Percentiles rank a stretch among this genome's conserved stretches.
These are phyloP conservation scores for Conops quadrifasciatus DNA, from an alignment of 2,888 invertebrate genomes.

Conservation along the genomic window DNA sequence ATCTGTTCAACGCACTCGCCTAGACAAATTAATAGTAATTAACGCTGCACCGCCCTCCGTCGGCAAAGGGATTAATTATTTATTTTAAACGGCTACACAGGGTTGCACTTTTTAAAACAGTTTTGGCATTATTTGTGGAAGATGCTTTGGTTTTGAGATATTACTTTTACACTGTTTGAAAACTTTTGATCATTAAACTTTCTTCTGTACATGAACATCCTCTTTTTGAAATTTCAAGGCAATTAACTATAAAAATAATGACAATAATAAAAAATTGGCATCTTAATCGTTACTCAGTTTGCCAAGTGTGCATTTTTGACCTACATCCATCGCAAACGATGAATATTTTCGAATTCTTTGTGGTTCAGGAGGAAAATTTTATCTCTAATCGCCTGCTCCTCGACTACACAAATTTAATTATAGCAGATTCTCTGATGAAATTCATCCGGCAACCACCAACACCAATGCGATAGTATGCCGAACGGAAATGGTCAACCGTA, in stretches of 20 bases:
- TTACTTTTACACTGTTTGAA: no score
- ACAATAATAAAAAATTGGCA: no score
- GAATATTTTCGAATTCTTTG: no score
- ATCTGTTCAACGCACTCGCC: constrained; percentile 45
- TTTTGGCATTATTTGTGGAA: background rate
- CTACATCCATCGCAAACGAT: no score
- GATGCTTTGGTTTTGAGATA: no score
- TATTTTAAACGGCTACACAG: background rate
- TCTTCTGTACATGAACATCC: no score
- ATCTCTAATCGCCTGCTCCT: background rate
- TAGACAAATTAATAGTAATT: constrained; percentile 45
- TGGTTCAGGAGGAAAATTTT: no score
- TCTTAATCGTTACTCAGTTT: no score
- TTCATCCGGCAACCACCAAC: background rate
- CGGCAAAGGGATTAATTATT: constrained; percentile 19
- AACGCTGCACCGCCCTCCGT: constrained; percentile 21
- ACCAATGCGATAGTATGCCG: background rate
- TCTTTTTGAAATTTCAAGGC: no score
- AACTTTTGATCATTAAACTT: no score
- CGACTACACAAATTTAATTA: background rate
- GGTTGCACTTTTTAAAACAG: background rate
- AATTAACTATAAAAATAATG: no score
- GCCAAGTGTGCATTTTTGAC: no score
- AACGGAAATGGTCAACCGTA: constrained; percentile 26
- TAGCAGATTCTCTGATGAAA: background rate